Evolutionary conservation across 2,888 invertebrate genomes (phyloP).

Genomic region (Rhagium mordax): DNA sequence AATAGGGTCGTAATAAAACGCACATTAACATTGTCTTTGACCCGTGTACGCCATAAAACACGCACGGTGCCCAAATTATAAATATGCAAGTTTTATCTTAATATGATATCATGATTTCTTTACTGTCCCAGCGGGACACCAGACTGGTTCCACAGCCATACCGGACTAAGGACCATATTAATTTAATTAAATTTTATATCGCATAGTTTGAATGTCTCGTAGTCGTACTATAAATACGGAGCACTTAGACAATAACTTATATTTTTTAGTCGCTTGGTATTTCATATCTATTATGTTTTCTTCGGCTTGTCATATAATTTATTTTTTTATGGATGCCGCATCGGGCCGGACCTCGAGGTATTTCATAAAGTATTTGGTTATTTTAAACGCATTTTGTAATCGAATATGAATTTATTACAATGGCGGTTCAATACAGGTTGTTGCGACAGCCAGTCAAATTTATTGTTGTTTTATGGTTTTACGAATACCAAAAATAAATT

Average conservation of each 20-base stretch:
- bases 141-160: constrained; percentile 60
- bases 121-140: constrained; percentile 61
- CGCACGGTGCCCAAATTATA: constrained; percentile 58
- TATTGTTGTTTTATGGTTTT: constrained; percentile 22
- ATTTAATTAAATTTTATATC: constrained; percentile 69
- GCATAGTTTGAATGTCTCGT: constrained; percentile 65
- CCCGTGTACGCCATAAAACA: not conserved
- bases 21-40: not conserved
- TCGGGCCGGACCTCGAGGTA: not conserved
- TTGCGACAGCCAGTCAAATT: constrained; percentile 22
- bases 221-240: constrained; percentile 63
- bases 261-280: constrained; percentile 34
- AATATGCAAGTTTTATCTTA: constrained; percentile 62
- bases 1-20: not conserved
- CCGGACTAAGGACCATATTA: constrained; percentile 62
- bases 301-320: constrained; percentile 34
- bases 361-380: not conserved
- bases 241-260: constrained; percentile 55
- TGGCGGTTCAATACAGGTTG: constrained; percentile 14
- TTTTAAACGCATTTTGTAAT: constrained; percentile 30
- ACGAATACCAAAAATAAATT: not conserved
- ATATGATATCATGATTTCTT: constrained; percentile 60
- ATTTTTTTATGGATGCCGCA: constrained; percentile 22
- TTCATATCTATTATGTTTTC: constrained; percentile 35
- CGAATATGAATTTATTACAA: constrained; percentile 31